Base-by-base conservation (phyloP, 1,140 invertebrate genomes). In the roundworm (Caenorhabditis elegans) region DNA sequence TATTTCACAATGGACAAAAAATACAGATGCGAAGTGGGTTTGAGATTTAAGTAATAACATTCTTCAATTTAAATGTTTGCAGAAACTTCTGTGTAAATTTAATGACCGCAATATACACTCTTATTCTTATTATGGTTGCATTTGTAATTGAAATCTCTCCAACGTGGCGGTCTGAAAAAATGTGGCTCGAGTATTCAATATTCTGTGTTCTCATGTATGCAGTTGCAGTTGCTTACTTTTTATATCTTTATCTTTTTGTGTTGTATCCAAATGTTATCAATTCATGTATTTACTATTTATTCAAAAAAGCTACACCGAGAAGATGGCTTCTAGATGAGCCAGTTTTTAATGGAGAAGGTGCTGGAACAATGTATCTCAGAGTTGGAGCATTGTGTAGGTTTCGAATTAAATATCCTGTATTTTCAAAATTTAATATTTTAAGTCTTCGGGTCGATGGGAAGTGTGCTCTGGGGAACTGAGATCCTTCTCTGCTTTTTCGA, bases 381-480 rank as follows among this genome's bases (percentile, higher is more conserved):
- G 53, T 89, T 4, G 88, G 88, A 49, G 86, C 86, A 8, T 49
- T 88, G n/a, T 86, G 88, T 78, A 60, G 39, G 70, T 78, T 79
- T 53, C 5, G 15, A 5, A 43, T 8, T 8, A 8, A 43, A 15
- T 5, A n/a, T n/a, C n/a, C n/a, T n/a, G n/a, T n/a, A n/a, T 8
- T 43, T 43, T n/a, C n/a, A n/a, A 3, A 0, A n/a, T 3, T 13
- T 0, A 1, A 55, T 28, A 34, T 13, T 82, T 87, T 85, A 47
- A 90, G 88, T 86, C 15, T 89, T 89, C 82, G 88, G 88, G 51
- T 88, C 85, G 26, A 82, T 85, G 24, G 88, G 87, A 36, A 86
- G 88, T 53, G 87, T 90, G 17, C 83, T 89, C 11, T 89, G 87
- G 60, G 89, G 87, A 13, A 60, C 90, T 5, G 88, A 89, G 76